Evolutionary conservation across 2,888 invertebrate genomes (phyloP), one percentile per base, ranked within the genome.

Genomic region (Amphimallon solstitiale): DNA sequence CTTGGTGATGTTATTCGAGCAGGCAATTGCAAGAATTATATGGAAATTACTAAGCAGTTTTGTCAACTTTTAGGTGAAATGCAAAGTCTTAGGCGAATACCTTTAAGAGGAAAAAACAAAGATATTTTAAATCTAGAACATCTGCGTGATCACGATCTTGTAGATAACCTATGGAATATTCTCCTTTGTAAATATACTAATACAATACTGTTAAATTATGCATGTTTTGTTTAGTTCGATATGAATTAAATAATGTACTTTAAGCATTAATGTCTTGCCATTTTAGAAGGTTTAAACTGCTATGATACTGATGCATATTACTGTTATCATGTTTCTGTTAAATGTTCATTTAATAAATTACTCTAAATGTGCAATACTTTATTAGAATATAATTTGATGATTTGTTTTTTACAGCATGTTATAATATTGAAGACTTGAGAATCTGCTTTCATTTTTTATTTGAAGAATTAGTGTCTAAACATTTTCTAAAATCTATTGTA

Each of bases 331-430:
- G n/a, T n/a, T n/a, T n/a, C n/a, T n/a, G n/a, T n/a, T n/a, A n/a
- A n/a, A n/a, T n/a, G n/a, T n/a, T n/a, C n/a, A n/a, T n/a, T n/a
- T 23, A 23, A 4, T 23, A 23, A 2, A 23, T 23, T 23, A 23
- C 5, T 5, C 5, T 23, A 23, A 5, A 4, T 23, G 5, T 4
- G 23, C 23, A 23, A 2, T 4, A 23, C 2, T 29, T 29, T 29
- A 2, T 29, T 29, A 29, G 9, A 29, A 29, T 2, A 17, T n/a
- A 19, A 17, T 38, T 17, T 51, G 10, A 34, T 35, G 14, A 43
- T 7, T 62, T 63, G 48, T 62, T 65, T 46, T 45, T 71, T 68
- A n/a, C 66, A 73, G 74, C 64, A 56, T 71, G 73, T 63, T 59
- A 63, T 34, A 72, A 64, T 19, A 64, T 70, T 49, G 66, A 43